phyloP scores from a whole-genome alignment of 2,888 invertebrate species.

The Chrysodeixis includens region DNA sequence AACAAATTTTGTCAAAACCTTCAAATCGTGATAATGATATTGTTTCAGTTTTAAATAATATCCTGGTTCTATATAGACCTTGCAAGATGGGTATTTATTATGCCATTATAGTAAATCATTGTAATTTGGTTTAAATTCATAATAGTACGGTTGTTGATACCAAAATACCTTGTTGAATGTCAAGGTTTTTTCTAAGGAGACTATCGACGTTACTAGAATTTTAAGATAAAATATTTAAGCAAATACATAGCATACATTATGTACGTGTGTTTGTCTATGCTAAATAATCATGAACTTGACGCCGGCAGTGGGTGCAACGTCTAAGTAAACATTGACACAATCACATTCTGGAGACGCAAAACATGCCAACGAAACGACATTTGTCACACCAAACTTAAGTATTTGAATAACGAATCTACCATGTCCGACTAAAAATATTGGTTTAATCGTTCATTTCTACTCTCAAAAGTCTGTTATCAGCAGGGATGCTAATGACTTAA shows the following conservation, averaged over 20 bases:
- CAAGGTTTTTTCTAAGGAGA: not conserved
- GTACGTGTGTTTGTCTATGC: conserved; percentile 24
- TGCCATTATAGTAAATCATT: not conserved
- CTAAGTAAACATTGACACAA: conserved; percentile 47
- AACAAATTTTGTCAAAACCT: conserved; percentile 13
- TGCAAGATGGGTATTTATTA: not conserved
- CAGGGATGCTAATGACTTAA: not conserved
- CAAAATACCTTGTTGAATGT: not conserved
- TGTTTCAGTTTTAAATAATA: not conserved
- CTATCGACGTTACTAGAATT: not conserved
- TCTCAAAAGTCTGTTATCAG: not conserved
- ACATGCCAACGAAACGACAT: conserved; percentile 31
- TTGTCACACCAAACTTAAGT: conserved; percentile 29
- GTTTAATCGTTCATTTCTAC: conserved; percentile 19
- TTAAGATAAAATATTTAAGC: conserved; percentile 13
- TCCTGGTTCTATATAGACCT: not conserved
- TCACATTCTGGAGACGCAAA: conserved; percentile 25
- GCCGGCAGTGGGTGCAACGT: conserved; percentile 44
- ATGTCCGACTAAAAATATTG: conserved; percentile 35
- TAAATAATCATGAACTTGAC: conserved; percentile 45
- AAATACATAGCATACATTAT: conserved; percentile 6
- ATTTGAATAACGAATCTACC: conserved; percentile 24
- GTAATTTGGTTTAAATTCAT: too few relatives aligned
- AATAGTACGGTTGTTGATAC: too few relatives aligned
- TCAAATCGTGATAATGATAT: conserved; percentile 7